Evolutionary conservation across 2,888 invertebrate species (phyloP), one percentile per base, ranked within the genome.

Genomic region (Chrysomela aeneicollis): DNA sequence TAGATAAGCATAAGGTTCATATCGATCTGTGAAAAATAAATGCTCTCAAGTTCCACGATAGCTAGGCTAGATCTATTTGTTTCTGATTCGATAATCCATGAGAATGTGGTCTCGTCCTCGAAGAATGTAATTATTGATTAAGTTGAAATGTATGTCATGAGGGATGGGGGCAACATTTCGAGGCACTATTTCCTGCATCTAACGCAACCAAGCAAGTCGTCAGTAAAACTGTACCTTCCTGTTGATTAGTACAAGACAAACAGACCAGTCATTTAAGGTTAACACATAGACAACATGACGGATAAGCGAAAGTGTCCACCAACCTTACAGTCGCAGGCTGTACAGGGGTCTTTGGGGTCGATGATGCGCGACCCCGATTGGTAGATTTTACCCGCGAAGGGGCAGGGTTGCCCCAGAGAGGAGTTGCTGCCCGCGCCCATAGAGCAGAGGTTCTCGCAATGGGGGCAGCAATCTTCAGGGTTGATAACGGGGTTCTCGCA

Each of bases 241-340:
- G 71, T 71, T 70, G 69, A 72, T 72, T 66, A 69, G 67, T 71
- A 74, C 70, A 73, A 73, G 72, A 73, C 77, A 77, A 74, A 76
- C 76, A 77, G 73, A 77, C 76, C 74, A 69, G 58, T 67, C 64
- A 64, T 57, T 62, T 67, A 61, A 66, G 66, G 47, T 61, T 59
- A 63, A 66, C 61, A 61, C 60, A 52, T 47, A 66, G 52, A 59
- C 47, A 57, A 49, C 32, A 51, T 17, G 12, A 50, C 35, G 22
- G 53, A 58, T 50, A 37, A 17, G 15, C 57, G 30, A 49, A 46
- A 67, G 52, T 22, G 51, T 37, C 18, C 67, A 81, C 86, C 86
- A 86, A 90, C 90, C 88, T 90, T 89, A 85, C 90, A 90, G 84
- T 88, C 88, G 85, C 90, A 90, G 75, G 88, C 87, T 82, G 89